Evolutionary conservation across 2,797 vertebrate genomes (phyloP).

Genomic region (Bradypus variegatus): DNA sequence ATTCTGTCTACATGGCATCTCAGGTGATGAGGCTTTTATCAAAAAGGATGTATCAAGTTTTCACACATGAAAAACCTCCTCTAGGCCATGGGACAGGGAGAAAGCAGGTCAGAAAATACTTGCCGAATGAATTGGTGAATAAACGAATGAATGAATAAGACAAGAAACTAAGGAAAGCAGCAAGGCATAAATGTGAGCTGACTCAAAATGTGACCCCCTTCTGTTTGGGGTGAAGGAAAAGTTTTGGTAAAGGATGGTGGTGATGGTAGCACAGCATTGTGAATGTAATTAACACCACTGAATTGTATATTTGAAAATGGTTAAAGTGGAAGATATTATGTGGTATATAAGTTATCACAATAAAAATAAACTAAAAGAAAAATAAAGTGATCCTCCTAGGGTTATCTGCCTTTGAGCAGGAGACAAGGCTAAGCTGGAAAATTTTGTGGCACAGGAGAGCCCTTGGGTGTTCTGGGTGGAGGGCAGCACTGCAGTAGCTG

Average conservation of each 20-base stretch:
- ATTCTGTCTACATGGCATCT: not conserved
- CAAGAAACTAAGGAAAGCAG: not conserved
- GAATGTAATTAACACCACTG: no score
- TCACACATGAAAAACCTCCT: not conserved
- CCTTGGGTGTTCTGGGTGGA: not conserved
- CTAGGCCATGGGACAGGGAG: not conserved
- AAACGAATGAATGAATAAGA: not conserved
- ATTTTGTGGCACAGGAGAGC: not conserved
- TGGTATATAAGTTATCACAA: no score
- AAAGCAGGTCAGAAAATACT: not conserved
- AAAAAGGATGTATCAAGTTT: not conserved
- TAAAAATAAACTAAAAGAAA: no score
- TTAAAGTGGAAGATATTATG: no score
- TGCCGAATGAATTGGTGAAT: not conserved
- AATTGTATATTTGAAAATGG: no score
- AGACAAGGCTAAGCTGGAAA: not conserved
- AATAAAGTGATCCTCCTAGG: not conserved
- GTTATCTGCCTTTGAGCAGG: not conserved
- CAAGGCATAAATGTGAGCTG: not conserved
- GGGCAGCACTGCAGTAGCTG: not conserved
- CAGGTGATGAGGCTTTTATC: not conserved
- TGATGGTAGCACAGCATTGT: no score
- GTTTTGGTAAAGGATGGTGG: no score
- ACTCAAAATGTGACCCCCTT: not conserved
- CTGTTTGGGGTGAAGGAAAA: no score